These are phyloP conservation scores for crab-eating macaque (Macaca fascicularis) DNA, from an alignment of 2,113 vertebrate genomes.

Conservation along the genomic window DNA sequence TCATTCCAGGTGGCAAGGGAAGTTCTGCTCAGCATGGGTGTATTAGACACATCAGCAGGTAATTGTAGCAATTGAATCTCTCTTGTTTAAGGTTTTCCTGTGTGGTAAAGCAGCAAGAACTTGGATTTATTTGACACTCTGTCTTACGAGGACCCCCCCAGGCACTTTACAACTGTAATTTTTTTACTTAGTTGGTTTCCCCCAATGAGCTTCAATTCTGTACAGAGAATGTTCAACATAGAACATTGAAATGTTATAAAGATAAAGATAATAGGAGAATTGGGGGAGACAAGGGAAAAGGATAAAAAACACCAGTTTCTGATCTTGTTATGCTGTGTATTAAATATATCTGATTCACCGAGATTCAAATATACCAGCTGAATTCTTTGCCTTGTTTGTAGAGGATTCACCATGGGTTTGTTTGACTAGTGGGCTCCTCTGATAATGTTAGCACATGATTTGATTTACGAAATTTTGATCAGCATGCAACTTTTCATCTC, in stretches of 20 bases:
- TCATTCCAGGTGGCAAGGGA: accelerated
- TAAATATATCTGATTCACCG: not conserved
- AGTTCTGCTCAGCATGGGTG: accelerated
- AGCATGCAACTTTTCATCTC: not conserved
- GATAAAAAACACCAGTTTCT: not conserved
- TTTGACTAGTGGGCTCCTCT: not conserved
- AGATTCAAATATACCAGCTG: not conserved
- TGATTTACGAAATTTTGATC: slow-evolving; percentile 51
- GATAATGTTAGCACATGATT: not conserved
- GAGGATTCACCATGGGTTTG: not conserved
- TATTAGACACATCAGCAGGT: not conserved
- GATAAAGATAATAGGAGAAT: slow-evolving; percentile 26
- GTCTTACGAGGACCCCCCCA: not conserved
- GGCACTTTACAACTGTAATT: slow-evolving; percentile 17
- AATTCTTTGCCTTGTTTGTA: not conserved
- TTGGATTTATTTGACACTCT: slow-evolving; percentile 3
- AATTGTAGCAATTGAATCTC: not conserved
- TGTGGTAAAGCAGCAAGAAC: not conserved
- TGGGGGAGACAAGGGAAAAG: not conserved
- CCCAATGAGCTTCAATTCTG: not conserved
- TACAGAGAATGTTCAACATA: slow-evolving; percentile 9
- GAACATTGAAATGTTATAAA: slow-evolving; percentile 41
- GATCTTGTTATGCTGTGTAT: not conserved
- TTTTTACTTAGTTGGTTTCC: slow-evolving; percentile 51
- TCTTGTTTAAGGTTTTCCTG: not conserved